Evolutionary conservation across 2,888 invertebrate genomes (phyloP).

Genomic region (Ganaspis brasiliensis): DNA sequence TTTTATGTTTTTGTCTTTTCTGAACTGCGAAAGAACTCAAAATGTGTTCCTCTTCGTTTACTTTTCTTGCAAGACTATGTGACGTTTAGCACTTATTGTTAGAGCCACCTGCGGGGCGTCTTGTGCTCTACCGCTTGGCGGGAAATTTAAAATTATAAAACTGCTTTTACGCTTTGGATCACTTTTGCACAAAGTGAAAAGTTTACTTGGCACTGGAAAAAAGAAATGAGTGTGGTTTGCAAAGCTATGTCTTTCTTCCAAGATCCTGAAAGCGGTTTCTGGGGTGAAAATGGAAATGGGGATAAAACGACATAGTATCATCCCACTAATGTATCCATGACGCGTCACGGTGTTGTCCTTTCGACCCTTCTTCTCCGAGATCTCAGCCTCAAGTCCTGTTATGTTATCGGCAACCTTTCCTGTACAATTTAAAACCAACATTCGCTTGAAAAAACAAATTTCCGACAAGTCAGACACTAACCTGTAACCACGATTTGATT

Average conservation of each 20-base stretch:
- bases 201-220: background rate
- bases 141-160: too few species aligned
- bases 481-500: background rate
- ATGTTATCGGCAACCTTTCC: constrained; percentile 61
- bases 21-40: too few species aligned
- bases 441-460: background rate
- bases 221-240: background rate
- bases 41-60: too few species aligned
- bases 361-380: constrained; percentile 50
- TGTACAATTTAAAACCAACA: constrained; percentile 51
- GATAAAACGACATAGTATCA: constrained; percentile 61
- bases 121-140: background rate
- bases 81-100: too few species aligned
- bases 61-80: too few species aligned
- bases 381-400: constrained; percentile 58
- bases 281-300: constrained; percentile 39
- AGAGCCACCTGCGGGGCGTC: too few species aligned
- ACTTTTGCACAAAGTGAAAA: background rate
- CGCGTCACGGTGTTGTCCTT: constrained; percentile 59
- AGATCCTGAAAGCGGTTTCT: background rate
- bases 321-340: constrained; percentile 63
- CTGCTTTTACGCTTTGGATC: too few species aligned
- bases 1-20: too few species aligned
- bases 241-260: background rate
- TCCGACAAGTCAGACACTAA: background rate